Conservation (phyloP, 2,113 vertebrate genomes). For the Baryphthengus martii region DNA sequence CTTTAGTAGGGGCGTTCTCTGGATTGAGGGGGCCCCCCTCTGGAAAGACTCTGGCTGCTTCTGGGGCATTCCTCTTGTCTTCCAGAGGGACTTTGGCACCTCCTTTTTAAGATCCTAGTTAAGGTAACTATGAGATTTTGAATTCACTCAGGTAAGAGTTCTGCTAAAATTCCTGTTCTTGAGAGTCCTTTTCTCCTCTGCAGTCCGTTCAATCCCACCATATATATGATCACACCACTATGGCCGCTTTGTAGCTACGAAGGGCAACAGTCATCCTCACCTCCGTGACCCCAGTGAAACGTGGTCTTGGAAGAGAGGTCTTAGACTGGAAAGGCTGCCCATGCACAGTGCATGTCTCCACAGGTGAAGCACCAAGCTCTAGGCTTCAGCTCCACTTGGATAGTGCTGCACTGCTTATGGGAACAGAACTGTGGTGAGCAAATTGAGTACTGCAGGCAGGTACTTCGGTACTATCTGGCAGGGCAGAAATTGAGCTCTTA, state of each 20-base stretch:
- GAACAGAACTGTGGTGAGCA: background rate
- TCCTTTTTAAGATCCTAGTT: background rate
- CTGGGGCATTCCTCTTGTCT: background rate
- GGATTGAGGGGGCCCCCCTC: too few relatives aligned
- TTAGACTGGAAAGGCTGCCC: background rate
- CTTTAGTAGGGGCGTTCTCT: background rate
- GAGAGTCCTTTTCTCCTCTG: background rate
- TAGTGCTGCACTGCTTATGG: fast-evolving
- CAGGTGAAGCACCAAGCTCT: fast-evolving
- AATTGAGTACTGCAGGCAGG: background rate
- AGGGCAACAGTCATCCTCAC: background rate
- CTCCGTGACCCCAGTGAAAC: background rate
- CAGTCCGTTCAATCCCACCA: background rate
- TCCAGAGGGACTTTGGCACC: background rate
- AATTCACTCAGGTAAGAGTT: background rate
- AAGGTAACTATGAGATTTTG: background rate
- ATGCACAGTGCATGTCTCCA: background rate
- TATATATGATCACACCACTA: background rate
- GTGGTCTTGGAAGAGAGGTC: background rate
- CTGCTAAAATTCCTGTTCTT: background rate
- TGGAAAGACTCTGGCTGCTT: background rate
- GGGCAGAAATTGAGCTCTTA: background rate
- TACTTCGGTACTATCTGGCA: background rate
- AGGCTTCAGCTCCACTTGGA: fast-evolving
- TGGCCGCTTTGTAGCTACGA: background rate